Base-by-base conservation (phyloP, 2,888 invertebrate species). In the Ethmia dodecea region DNA sequence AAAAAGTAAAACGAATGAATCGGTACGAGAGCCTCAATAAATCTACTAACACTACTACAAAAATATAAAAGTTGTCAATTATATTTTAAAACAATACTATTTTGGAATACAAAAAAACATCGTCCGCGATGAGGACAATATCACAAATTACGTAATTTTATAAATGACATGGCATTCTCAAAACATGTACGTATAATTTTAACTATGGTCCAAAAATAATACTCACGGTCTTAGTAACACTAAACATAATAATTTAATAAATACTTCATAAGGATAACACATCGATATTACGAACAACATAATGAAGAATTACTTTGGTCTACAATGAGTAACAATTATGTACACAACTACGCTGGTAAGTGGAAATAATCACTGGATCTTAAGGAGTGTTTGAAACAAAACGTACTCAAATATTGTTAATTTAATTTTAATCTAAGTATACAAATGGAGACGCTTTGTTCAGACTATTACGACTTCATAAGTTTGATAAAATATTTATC, bases 221-320 rank as follows among this genome's bases (percentile, higher is more conserved):
- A 76, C 76, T 76, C 55, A 49, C 51, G 47, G 54, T 55, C 48
- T 51, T 57, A 60, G 61, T 62, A 66, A 64, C 49, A 61, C 52
- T 60, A 64, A 62, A 63, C 55, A 62, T n/a, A n/a, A 61, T 60
- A 61, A 60, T 64, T 43, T 40, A 34, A 39, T 32, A 45, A 47
- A 47, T 51, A 49, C 44, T 53, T 46, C 35, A 48, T 14, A 42
- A 40, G 37, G 40, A 45, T 34, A 43, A 34, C 37, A 43, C 37
- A 22, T 22, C n/a, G 49, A 61, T 60, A 56, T 60, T 55, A 42
- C 33, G 18, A 35, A 60, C 59, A 68, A 74, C 61, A 68, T 62
- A 64, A 62, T 49, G 57, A 65, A 56, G 57, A 62, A 33, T 30
- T 69, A 77, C 83, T 81, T 83, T 83, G 83, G 83, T 81, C 73